Evolutionary conservation across 1,140 invertebrate genomes (phyloP).

Genomic region (Nasonia giraulti): DNA sequence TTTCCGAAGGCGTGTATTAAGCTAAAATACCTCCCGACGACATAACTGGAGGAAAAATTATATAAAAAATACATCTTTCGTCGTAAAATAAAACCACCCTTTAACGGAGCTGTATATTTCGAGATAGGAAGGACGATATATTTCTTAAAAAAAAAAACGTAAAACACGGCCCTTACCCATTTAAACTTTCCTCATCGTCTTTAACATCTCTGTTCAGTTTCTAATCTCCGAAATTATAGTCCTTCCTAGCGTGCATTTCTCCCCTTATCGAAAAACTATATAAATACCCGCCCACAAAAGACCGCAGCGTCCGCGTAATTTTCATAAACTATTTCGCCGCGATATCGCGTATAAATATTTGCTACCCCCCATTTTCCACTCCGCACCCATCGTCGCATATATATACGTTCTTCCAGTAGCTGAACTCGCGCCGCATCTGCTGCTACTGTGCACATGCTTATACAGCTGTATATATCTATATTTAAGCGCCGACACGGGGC

Average conservation of each 20-base stretch:
- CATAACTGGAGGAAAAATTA: not conserved
- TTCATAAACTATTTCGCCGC: slow-evolving; percentile 16
- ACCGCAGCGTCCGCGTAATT: not conserved
- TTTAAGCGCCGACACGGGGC: not conserved
- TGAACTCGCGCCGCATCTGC: not conserved
- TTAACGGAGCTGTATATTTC: not conserved
- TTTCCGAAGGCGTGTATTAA: not conserved
- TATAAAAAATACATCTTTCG: not conserved
- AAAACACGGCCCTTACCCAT: no score
- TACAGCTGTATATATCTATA: not conserved
- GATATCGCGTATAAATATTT: slow-evolving; percentile 19
- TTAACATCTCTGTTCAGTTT: not conserved
- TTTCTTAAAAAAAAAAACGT: not conserved
- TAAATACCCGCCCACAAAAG: not conserved
- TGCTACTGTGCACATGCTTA: not conserved
- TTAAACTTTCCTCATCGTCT: no score
- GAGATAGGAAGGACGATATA: not conserved
- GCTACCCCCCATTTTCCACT: not conserved
- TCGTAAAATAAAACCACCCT: not conserved
- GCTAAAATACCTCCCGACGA: not conserved
- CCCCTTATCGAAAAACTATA: not conserved
- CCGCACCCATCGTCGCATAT: not conserved
- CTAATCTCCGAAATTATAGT: not conserved
- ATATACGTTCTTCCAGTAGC: not conserved
- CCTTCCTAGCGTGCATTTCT: not conserved